Percentiles rank a stretch among this genome's conserved stretches.
Conservation (phyloP, 2,113 vertebrate species). For the Oriolus oriolus region DNA sequence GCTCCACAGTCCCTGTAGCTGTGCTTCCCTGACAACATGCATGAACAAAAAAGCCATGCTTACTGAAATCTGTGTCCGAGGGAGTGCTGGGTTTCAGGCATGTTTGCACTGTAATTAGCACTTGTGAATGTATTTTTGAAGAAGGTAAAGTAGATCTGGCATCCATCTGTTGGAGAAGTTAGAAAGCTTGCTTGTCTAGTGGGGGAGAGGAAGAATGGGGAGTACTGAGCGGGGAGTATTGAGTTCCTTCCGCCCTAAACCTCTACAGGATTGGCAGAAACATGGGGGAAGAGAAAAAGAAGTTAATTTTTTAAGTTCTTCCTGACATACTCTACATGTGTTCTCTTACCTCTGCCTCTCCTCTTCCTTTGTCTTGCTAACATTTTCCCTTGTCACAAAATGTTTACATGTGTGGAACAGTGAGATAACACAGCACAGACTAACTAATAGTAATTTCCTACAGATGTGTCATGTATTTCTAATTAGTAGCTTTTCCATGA, state of each 20-base stretch:
- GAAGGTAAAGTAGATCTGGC: not conserved
- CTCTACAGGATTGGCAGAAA: not conserved
- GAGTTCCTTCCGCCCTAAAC: not conserved
- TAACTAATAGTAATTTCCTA: not conserved
- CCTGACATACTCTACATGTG: rapidly evolving
- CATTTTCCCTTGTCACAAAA: not conserved
- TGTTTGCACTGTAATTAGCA: not conserved
- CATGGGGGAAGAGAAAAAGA: not conserved
- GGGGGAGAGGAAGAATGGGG: not conserved
- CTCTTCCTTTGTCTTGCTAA: not conserved
- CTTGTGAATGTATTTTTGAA: not conserved
- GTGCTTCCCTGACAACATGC: not conserved
- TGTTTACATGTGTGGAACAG: not conserved
- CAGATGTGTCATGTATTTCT: not conserved
- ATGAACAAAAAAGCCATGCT: not conserved
- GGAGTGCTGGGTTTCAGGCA: not conserved
- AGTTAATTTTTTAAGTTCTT: not conserved
- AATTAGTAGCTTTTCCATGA: not conserved
- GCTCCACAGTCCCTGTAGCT: not conserved
- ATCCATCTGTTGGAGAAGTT: not conserved
- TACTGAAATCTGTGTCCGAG: not conserved
- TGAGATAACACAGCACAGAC: not conserved
- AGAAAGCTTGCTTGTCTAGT: not conserved
- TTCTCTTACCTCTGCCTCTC: not conserved
- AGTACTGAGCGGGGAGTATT: not conserved